Conservation (phyloP, 2,113 vertebrate species). For the Fukomys damarensis region DNA sequence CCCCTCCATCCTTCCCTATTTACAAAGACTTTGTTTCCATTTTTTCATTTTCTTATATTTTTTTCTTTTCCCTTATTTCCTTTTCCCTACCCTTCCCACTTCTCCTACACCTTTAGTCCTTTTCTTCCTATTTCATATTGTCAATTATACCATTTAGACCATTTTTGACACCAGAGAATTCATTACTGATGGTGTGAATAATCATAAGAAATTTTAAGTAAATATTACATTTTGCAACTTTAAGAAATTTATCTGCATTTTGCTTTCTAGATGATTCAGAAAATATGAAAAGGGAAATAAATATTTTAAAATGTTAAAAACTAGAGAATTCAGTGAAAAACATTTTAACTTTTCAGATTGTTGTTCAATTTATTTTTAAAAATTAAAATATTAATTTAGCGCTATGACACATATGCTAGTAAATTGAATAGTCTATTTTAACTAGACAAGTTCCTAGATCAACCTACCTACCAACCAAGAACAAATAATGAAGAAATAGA, state of each 20-base stretch:
- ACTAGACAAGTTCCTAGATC: not conserved
- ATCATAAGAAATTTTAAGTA: not conserved
- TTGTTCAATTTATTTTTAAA: not conserved
- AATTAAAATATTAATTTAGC: not conserved
- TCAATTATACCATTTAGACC: too few species aligned
- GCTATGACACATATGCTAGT: not conserved
- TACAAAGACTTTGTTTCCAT: too few species aligned
- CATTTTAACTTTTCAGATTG: not conserved
- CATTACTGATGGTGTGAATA: not conserved
- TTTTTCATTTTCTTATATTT: too few species aligned
- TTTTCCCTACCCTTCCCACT: too few species aligned
- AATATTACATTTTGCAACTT: not conserved
- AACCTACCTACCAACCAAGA: not conserved
- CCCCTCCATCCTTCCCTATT: too few species aligned
- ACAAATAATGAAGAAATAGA: not conserved
- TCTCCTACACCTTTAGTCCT: too few species aligned
- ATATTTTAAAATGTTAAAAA: not conserved
- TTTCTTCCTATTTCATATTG: too few species aligned
- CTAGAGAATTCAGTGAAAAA: not conserved
- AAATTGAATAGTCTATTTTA: not conserved
- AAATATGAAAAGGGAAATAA: not conserved
- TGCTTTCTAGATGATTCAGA: not conserved
- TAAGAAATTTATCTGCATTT: not conserved
- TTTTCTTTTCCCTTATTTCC: too few species aligned
- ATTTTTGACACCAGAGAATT: too few species aligned